Evolutionary conservation across 2,888 invertebrate genomes (phyloP).

Genomic region (Microctonus brassicae): DNA sequence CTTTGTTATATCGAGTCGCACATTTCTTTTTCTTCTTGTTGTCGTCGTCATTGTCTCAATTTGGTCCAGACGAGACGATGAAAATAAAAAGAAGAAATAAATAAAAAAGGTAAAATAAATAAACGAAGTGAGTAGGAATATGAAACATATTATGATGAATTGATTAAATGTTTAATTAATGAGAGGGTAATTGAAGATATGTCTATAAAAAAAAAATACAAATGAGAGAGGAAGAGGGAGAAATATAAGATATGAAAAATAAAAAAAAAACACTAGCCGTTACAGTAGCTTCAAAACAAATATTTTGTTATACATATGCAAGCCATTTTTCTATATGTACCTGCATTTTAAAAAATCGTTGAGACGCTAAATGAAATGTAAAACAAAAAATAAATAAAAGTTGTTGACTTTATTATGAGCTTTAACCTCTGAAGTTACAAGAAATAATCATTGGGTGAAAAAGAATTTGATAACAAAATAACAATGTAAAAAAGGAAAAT

Average conservation of each 20-base stretch:
- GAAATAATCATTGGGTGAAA: slow-evolving; percentile 21
- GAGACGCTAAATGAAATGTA: slow-evolving; percentile 41
- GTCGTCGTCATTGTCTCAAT: background rate
- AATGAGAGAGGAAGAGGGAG: background rate
- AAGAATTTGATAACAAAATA: background rate
- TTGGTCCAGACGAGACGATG: background rate
- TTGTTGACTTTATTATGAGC: slow-evolving; percentile 47
- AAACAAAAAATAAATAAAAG: slow-evolving; percentile 31
- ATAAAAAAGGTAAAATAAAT: background rate
- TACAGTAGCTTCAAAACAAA: slow-evolving; percentile 44
- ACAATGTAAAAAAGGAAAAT: slow-evolving; percentile 9
- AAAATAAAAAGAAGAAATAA: slow-evolving; percentile 5
- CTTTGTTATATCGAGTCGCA: slow-evolving; percentile 4
- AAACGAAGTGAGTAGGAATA: background rate
- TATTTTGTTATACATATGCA: slow-evolving; percentile 49
- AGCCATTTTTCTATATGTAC: slow-evolving; percentile 52
- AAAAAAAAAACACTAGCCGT: slow-evolving; percentile 41
- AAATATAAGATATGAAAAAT: background rate
- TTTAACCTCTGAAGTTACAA: slow-evolving; percentile 48
- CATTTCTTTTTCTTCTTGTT: background rate
- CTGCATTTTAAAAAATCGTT: slow-evolving; percentile 50
- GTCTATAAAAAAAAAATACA: background rate
- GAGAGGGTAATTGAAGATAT: background rate
- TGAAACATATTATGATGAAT: background rate
- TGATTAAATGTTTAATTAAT: background rate